Evolutionary conservation across 2,113 vertebrate genomes (phyloP), one percentile per base, ranked within the genome.

Genomic region (Tamias sibiricus): DNA sequence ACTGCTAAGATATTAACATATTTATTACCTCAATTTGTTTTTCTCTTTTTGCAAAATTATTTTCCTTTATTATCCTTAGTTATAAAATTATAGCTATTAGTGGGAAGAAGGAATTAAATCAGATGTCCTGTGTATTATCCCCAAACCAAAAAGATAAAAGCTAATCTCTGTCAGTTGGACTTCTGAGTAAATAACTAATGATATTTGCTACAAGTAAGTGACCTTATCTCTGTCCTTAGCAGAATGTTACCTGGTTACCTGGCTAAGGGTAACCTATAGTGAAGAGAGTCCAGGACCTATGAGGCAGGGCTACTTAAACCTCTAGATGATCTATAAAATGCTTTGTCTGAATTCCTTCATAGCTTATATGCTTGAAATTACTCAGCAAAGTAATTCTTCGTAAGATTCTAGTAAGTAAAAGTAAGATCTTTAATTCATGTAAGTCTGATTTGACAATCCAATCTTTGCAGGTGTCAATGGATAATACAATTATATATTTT

Each of bases 401-500:
- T n/a, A n/a, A n/a, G 47, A 87, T 81, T 17, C 4, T 37, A 12
- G n/a, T 62, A 28, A 62, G 59, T 62, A 62, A 62, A 68, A n/a
- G 14, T 68, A 68, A 64, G 35, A 62, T 66, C 22, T 72, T 91
- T 44, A 80, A 68, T 77, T 72, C 30, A 20, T n/a, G 0, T 59
- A 59, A 86, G 30, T 89, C 54, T 62, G 32, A 47, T 42, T 28
- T 83, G 54, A 64, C n/a, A 93, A 30, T 76, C 40, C 0, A 2
- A 30, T 82, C 47, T 40, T 86, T 40, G 37, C 52, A 40, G 76
- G 68, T 94, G 35, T 84, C 35, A 59, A 0, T 42, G 11, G 32
- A 26, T 59, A 94, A 72, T 72, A n/a, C 26, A 91, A 2, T 90
- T n/a, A 47, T 37, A n/a, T 85, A 75, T 87, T 91, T 85, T 94